Evolutionary conservation across 2,113 vertebrate species (phyloP).

Genomic region (Urocitellus parryii): DNA sequence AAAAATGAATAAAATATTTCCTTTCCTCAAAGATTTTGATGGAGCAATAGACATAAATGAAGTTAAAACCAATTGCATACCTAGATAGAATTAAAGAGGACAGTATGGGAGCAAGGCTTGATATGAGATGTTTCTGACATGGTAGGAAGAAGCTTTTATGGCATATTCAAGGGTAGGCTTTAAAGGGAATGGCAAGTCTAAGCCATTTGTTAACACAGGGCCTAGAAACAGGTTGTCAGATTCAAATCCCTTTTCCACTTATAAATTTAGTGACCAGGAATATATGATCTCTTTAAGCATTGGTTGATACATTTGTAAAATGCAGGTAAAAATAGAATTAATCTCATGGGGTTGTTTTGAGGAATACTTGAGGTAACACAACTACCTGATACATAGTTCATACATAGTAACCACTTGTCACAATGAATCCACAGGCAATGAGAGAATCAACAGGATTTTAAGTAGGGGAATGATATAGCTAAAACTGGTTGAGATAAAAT

Average conservation of each 20-base stretch:
- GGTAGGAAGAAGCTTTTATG: neutral
- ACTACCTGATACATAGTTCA: neutral
- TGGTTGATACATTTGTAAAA: neutral
- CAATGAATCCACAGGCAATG: neutral
- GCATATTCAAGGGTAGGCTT: neutral
- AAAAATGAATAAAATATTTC: neutral
- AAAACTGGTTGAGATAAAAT: neutral
- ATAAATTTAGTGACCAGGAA: neutral
- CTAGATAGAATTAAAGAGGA: neutral
- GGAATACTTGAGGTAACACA: neutral
- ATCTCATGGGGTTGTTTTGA: neutral
- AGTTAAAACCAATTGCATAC: neutral
- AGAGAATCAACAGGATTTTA: conserved; percentile 15
- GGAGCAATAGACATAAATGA: neutral
- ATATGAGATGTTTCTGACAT: neutral
- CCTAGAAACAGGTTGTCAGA: neutral
- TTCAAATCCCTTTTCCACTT: neutral
- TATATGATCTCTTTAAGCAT: neutral
- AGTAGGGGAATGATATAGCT: neutral
- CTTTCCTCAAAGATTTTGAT: neutral
- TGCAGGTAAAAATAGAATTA: neutral
- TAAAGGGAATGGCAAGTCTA: neutral
- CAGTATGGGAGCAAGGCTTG: neutral
- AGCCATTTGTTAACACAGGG: neutral
- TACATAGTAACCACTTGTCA: neutral